Conservation (phyloP, 2,113 vertebrate genomes). For the Suricata suricatta region DNA sequence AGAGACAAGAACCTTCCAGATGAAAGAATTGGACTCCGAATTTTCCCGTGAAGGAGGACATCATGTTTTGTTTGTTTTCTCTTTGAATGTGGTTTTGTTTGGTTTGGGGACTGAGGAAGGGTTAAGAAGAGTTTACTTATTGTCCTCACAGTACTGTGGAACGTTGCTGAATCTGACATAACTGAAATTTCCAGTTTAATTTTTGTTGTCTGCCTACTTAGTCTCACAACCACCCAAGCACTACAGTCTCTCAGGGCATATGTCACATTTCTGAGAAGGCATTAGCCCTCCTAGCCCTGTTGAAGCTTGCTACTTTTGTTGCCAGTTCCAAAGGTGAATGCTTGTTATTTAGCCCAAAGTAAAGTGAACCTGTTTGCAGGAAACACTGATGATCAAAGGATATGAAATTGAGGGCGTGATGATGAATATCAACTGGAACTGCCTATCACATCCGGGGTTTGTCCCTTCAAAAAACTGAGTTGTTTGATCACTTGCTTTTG, state of each 20-base stretch:
- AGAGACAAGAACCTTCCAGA: neutral
- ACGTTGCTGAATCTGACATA: slow-evolving; percentile 37
- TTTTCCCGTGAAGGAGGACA: neutral
- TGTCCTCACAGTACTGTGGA: slow-evolving; percentile 35
- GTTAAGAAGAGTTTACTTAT: slow-evolving; percentile 28
- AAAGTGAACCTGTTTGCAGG: neutral
- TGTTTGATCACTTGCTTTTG: slow-evolving; percentile 79
- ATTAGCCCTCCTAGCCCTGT: neutral
- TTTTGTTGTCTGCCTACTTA: slow-evolving; percentile 45
- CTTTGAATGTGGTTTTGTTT: slow-evolving; percentile 46
- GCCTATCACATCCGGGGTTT: slow-evolving; percentile 49
- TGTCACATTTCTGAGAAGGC: neutral
- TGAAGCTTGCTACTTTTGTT: neutral
- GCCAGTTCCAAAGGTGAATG: neutral
- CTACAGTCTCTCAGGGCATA: neutral
- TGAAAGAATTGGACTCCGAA: neutral
- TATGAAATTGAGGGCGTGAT: slow-evolving; percentile 42
- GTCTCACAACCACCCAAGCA: neutral
- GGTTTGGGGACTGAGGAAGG: neutral
- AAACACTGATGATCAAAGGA: slow-evolving; percentile 54
- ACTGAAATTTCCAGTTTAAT: slow-evolving; percentile 40
- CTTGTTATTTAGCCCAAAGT: neutral
- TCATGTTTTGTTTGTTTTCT: neutral
- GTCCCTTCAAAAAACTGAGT: slow-evolving; percentile 57
- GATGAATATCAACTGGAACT: slow-evolving; percentile 64